Conservation (phyloP, 1,140 invertebrate species). For the Brachionus calyciflorus region DNA sequence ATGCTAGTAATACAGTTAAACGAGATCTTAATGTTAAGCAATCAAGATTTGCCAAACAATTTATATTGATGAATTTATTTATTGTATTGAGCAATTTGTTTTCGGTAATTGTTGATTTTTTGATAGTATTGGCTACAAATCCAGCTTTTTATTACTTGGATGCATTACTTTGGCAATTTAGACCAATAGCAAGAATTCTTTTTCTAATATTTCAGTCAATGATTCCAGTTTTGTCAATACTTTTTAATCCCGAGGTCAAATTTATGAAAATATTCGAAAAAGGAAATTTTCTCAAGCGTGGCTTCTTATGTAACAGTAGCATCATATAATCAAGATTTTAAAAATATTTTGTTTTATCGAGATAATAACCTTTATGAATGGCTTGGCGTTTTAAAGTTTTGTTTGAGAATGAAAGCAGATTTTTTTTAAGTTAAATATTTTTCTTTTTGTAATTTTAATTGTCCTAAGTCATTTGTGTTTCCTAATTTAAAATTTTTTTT, state of each 20-base stretch:
- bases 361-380: too few relatives aligned
- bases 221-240: constrained; percentile 14
- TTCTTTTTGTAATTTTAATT: too few relatives aligned
- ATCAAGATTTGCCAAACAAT: constrained; percentile 38
- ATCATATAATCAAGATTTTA: background rate
- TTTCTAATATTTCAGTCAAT: constrained; percentile 32
- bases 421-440: too few relatives aligned
- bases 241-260: constrained; percentile 3
- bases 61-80: constrained; percentile 4
- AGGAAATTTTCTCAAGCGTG: constrained; percentile 15
- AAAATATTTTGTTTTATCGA: background rate
- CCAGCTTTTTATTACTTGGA: constrained; percentile 21
- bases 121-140: constrained; percentile 25
- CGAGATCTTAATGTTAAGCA: constrained; percentile 1
- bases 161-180: constrained; percentile 13
- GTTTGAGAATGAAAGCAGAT: too few relatives aligned
- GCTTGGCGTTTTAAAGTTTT: too few relatives aligned
- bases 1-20: background rate
- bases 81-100: constrained; percentile 33
- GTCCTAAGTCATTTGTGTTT: too few relatives aligned
- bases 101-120: constrained; percentile 15
- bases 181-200: constrained; percentile 12
- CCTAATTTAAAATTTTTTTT: too few relatives aligned
- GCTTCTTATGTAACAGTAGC: constrained; percentile 30
- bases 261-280: constrained; percentile 32